phyloP scores from a whole-genome alignment of 1,140 invertebrate species.

The Hylyphantes graminicola region DNA sequence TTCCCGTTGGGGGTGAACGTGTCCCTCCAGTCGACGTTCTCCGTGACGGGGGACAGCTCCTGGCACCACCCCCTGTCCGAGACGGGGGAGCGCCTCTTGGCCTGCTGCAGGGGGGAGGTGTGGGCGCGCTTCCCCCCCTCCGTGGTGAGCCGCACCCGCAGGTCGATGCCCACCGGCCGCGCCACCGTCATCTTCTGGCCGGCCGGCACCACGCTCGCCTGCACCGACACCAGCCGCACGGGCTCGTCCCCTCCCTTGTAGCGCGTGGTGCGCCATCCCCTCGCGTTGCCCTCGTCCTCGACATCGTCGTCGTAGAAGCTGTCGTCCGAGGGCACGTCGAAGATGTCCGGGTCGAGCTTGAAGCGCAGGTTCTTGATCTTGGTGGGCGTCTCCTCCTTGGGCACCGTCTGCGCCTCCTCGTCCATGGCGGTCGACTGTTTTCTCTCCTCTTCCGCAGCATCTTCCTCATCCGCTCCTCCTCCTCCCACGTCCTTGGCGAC shows the following conservation, averaged over 20 bases:
- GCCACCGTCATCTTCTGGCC: conserved; percentile 48
- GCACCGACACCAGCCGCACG: conserved; percentile 39
- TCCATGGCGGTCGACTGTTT: conserved; percentile 34
- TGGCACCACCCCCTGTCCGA: conserved; percentile 52
- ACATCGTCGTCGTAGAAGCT: conserved; percentile 49
- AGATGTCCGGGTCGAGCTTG: conserved; percentile 54
- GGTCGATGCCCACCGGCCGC: conserved; percentile 43
- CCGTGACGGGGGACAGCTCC: conserved; percentile 47
- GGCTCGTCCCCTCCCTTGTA: conserved; percentile 37
- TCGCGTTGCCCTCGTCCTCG: background rate
- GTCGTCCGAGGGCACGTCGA: conserved; percentile 56
- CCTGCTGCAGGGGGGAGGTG: conserved; percentile 14
- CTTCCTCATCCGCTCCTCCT: conserved; percentile 10
- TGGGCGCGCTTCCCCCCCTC: conserved; percentile 37
- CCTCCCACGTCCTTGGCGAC: conserved; percentile 18
- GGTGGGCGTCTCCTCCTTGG: conserved; percentile 51
- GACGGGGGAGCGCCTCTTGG: conserved; percentile 39
- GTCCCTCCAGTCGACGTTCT: conserved; percentile 51
- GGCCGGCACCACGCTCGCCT: conserved; percentile 51
- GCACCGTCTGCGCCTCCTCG: conserved; percentile 18
- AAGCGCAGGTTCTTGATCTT: conserved; percentile 55
- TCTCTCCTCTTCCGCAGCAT: conserved; percentile 38
- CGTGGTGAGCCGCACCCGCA: conserved; percentile 39
- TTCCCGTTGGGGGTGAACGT: conserved; percentile 13
- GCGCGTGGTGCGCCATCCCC: conserved; percentile 12